Evolutionary conservation across 2,797 vertebrate genomes (phyloP).

Genomic region (Stomatorhinus walkeri): DNA sequence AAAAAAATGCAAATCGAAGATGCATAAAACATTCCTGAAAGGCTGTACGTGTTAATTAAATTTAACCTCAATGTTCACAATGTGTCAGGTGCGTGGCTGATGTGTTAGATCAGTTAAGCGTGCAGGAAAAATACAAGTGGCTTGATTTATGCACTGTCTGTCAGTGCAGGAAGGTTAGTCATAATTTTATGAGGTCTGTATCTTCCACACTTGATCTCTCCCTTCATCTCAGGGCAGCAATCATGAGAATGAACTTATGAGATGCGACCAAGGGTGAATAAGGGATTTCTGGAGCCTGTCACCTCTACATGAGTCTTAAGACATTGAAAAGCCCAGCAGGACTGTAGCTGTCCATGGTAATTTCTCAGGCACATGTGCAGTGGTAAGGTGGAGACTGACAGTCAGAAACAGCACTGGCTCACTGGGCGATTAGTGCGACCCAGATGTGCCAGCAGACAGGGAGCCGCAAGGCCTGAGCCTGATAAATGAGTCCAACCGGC

Average conservation of each 20-base stretch:
- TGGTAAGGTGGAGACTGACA: slow-evolving; percentile 2
- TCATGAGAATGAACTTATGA: background rate
- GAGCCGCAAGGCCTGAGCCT: background rate
- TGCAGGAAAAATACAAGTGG: background rate
- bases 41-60: background rate
- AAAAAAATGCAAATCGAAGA: background rate
- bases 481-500: slow-evolving; percentile 15
- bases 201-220: background rate
- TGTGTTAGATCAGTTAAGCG: background rate
- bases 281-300: background rate
- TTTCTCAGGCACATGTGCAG: slow-evolving; percentile 13
- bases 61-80: background rate
- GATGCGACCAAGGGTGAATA: background rate
- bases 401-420: slow-evolving; percentile 19
- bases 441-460: background rate
- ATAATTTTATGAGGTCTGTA: background rate
- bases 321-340: background rate
- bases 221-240: background rate
- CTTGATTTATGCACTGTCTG: background rate
- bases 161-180: background rate
- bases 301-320: background rate
- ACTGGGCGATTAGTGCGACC: background rate
- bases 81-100: background rate
- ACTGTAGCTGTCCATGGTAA: slow-evolving; percentile 20
- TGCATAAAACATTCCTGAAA: background rate